phyloP scores from a whole-genome alignment of 37 sponge, comb jelly and placozoan genomes.

The Cladorhizidae sp. region DNA sequence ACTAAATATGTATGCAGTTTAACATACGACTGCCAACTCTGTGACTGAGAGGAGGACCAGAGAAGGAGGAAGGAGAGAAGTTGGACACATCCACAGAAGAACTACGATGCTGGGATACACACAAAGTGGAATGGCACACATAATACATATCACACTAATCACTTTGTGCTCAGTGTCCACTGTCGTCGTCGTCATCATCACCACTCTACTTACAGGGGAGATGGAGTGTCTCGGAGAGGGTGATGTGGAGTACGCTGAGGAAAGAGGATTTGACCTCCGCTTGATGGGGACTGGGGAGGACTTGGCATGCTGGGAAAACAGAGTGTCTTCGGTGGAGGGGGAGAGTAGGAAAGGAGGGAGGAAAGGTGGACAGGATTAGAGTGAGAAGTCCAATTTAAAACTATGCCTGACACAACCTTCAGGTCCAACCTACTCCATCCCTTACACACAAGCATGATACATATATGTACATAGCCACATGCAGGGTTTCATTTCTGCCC shows the following conservation, averaged over 20 bases:
- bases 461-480: no score
- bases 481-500: no score
- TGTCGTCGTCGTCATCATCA: not conserved
- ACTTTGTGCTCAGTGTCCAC: no score
- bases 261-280: slow-evolving; percentile 11
- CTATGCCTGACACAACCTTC: no score
- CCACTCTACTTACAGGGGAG: slow-evolving; percentile 44
- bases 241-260: not conserved
- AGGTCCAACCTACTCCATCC: no score
- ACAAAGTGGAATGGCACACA: not conserved
- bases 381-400: no score
- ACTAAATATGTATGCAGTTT: not conserved
- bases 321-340: not conserved
- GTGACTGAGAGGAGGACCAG: slow-evolving; percentile 51
- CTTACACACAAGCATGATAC: no score
- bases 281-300: slow-evolving; percentile 61
- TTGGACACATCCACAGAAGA: slow-evolving; percentile 25
- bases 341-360: no score
- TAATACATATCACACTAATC: not conserved
- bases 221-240: slow-evolving; percentile 18
- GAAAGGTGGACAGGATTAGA: no score
- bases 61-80: slow-evolving; percentile 65
- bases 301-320: slow-evolving; percentile 32
- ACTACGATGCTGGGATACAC: slow-evolving; percentile 13
- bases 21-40: slow-evolving; percentile 30